Evolutionary conservation across 2,888 invertebrate genomes (phyloP).

Genomic region (Ennomos quercinarius): DNA sequence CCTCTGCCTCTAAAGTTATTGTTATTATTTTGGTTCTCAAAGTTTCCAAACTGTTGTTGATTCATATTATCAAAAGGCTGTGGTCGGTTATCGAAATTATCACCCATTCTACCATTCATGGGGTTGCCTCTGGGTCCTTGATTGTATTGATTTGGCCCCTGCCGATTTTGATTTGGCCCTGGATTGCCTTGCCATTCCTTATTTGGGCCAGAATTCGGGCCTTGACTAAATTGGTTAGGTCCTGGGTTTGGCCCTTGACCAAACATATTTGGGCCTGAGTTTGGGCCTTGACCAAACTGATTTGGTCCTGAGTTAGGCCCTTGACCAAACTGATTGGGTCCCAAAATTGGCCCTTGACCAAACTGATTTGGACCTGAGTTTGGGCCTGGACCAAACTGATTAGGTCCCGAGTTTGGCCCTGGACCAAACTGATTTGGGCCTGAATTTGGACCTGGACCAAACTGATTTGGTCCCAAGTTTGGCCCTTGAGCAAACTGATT

Average conservation of each 20-base stretch:
- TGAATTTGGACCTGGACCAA: conserved; percentile 11
- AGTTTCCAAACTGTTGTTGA: conserved; percentile 49
- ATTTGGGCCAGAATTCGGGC: conserved; percentile 26
- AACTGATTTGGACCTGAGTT: conserved; percentile 5
- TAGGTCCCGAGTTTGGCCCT: conserved; percentile 8
- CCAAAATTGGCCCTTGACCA: conserved; percentile 4
- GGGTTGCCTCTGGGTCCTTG: conserved; percentile 49
- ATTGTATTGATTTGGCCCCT: conserved; percentile 5
- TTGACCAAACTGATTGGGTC: conserved; percentile 3
- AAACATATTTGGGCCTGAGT: conserved; percentile 5
- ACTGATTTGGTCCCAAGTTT: conserved; percentile 6
- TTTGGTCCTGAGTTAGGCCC: conserved; percentile 1
- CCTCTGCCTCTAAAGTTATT: conserved; percentile 58
- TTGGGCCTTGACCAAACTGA: conserved; percentile 5
- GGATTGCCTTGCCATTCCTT: conserved; percentile 18
- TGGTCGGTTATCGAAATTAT: conserved; percentile 44
- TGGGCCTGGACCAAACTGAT: conserved; percentile 5
- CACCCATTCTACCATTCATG: conserved; percentile 52
- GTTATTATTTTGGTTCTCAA: conserved; percentile 22
- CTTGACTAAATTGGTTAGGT: conserved; percentile 24
- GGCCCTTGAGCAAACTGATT: conserved; percentile 11
- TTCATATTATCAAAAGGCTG: conserved; percentile 35
- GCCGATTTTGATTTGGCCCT: conserved; percentile 1
- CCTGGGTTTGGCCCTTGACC: conserved; percentile 11
- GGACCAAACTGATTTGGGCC: conserved; percentile 7